Evolutionary conservation across 2,113 vertebrate species (phyloP), one percentile per base, ranked within the genome.

Genomic region (Coryphaenoides rupestris): DNA sequence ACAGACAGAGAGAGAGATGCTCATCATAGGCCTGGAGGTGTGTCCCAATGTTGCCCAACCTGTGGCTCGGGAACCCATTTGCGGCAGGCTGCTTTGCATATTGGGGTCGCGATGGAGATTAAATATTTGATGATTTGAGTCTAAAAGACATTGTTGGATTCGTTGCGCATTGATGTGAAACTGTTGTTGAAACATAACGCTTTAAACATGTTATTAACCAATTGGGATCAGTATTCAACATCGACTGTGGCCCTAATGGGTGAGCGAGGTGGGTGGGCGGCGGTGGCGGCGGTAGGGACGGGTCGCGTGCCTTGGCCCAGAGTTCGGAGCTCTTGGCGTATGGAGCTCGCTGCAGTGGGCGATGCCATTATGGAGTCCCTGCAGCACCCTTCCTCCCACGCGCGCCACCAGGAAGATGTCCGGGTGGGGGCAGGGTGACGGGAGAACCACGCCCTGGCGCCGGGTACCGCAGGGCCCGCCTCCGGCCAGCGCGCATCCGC

Each of bases 291-390:
- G 3, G 52, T 9, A 10, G 52, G 33, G 33, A 12, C 9, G 2
- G 33, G 4, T 12, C 9, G 7, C 33, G 0, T 88, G 96, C 97
- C 95, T 99, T 99, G 26, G 92, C 86, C 0, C 96, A 98, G 83
- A n/a, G n/a, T n/a, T 99, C 97, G 0, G 95, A 96, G 78, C 92
- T 98, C 87, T 93, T 99, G n/a, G n/a, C 95, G 95, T 98, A 69
- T 99, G 98, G 0, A 96, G 95, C n/a, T 99, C 97, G n/a, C 94
- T 95, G 65, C 94, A 98, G 56, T 99, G 97, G 0, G 96, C 77
- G 71, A 99, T 96, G 49, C 97, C 94, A 5, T 96, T 96, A 55
- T 99, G 97, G 4, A 99, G 90, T 5, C 98, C 93, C 68, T 99
- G 98, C 83, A n/a, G n/a, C n/a, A n/a, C n/a, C n/a, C n/a, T n/a